Evolutionary conservation across 2,797 vertebrate genomes (phyloP), one percentile per base, ranked within the genome.

Genomic region (Champsocephalus gunnari): DNA sequence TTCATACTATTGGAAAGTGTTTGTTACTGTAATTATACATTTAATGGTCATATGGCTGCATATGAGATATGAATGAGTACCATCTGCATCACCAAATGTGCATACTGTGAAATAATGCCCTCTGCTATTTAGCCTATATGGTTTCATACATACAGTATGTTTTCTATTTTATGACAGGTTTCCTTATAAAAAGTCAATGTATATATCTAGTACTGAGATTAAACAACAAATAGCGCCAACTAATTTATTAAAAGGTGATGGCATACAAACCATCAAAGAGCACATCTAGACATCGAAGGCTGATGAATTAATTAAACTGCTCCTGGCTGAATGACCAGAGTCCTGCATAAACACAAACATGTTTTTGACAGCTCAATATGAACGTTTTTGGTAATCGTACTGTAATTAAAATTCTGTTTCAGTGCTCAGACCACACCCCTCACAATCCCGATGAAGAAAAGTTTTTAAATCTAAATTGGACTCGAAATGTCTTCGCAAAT

Each of bases 21-120:
- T 65, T 41, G 54, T 57, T 73, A 14, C 48, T 74, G 55, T 77
- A 62, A 66, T 76, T 73, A 67, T 57, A 45, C 12, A 66, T 77
- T 38, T 68, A 9, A 56, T 64, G 32, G 59, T 85, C 88, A 78
- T 77, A 85, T 83, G 83, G 73, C 66, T 34, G 19, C 60, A 71
- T 44, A 78, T 87, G 66, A 82, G 50, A 87, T 65, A 89, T 87
- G 73, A 64, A 89, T 76, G 76, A 89, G 77, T 21, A 66, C 79
- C 78, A 86, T 88, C 87, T 88, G 88, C 49, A 28, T 53, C 67
- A 51, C 68, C 86, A 87, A 80, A 81, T 88, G 84, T 78, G 62
- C 79, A 67, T 53, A 65, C 82, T 57, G 34, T 66, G 12, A 64
- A 61, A 53, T 16, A 3, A 53, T 51, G 32, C 9, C n/a, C 12